Base-by-base conservation (phyloP, 2,797 vertebrate species). In the Oreochromis mossambicus region DNA sequence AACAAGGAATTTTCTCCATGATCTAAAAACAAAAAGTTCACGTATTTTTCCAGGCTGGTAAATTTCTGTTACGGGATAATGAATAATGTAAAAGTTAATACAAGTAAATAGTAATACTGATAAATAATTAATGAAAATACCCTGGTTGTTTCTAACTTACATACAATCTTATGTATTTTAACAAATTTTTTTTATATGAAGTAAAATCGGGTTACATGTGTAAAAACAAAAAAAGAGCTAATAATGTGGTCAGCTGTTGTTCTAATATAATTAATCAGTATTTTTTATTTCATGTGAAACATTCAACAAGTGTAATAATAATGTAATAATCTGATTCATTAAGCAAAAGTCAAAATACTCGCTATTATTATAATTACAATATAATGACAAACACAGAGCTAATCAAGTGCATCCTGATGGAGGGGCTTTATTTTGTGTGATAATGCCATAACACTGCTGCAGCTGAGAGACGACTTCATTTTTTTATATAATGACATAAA, bases 281-380 rank as follows among this genome's bases (percentile, higher is more conserved):
- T 58, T 58, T 58, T 17, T 2, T 32, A 58, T 19, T 58, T 34
- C 4, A 58, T 11, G 0, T 58, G 15, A 58, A 58, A 32, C 26
- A 58, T 14, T 55, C 52, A 26, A 7, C 24, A 58, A 32, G 55
- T 32, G 26, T 58, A 58, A 56, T 56, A 58, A 58, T 32, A 32
- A 32, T 58, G 55, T 32, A 58, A 58, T 58, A 34, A 58, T 58
- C 8, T 34, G 26, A 56, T 32, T 4, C 26, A 32, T 58, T 58
- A 26, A 26, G 0, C 52, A 0, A 24, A 13, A 24, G 52, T 54
- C 52, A 32, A 14, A 32, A 56, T 8, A 56, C 55, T 32, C 14
- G 1, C 56, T 32, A 7, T 32, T 58, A 19, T 58, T 19, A 34
- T 58, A 58, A 58, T 34, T 34, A 3, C 56, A 58, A 34, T 58